These are phyloP conservation scores for Archocentrus centrarchus DNA, from an alignment of 2,113 vertebrate genomes.

Conservation along the genomic window DNA sequence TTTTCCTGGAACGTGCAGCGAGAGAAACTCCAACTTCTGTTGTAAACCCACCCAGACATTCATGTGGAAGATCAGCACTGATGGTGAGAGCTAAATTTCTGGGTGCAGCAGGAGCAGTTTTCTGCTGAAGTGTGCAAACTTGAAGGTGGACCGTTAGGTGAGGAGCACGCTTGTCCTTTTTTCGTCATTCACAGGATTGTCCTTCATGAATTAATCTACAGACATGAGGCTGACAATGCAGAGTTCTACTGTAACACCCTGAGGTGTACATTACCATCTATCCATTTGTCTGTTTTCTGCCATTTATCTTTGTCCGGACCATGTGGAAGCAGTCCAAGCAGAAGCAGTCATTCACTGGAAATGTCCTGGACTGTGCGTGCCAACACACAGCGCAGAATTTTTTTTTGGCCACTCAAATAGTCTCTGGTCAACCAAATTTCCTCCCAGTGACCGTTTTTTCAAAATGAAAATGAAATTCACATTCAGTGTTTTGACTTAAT, in stretches of 20 bases:
- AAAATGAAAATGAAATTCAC: not conserved
- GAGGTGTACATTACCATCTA: not conserved
- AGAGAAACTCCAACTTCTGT: not conserved
- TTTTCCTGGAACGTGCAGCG: not conserved
- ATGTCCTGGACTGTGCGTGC: not conserved
- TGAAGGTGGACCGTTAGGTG: not conserved
- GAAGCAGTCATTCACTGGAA: not conserved
- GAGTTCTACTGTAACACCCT: not conserved
- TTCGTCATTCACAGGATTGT: not conserved
- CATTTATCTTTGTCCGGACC: not conserved
- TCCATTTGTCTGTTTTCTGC: not conserved
- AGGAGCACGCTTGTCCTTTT: not conserved
- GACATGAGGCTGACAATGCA: not conserved
- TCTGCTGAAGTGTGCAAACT: rapidly evolving
- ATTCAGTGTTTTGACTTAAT: not conserved
- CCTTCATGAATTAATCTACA: not conserved
- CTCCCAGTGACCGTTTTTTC: not conserved
- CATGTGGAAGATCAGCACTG: not conserved
- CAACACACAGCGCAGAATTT: not conserved
- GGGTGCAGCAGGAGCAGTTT: not conserved
- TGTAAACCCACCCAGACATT: not conserved
- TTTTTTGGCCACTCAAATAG: not conserved
- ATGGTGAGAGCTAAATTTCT: not conserved
- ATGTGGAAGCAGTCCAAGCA: not conserved
- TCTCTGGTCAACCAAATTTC: not conserved